Conservation (phyloP, 2,888 invertebrate genomes). For the Pilophorus perplexus region DNA sequence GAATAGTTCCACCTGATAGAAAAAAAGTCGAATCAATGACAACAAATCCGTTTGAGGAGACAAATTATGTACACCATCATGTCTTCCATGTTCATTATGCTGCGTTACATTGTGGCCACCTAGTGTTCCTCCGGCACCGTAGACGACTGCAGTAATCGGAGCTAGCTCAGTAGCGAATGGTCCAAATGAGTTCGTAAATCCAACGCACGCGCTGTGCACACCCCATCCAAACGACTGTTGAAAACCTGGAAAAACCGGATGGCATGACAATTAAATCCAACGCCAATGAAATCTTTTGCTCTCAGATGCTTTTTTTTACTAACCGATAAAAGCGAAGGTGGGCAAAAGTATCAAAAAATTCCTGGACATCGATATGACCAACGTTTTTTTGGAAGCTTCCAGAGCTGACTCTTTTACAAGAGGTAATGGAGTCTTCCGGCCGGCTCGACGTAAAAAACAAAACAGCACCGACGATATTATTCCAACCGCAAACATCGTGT, state of each 20-base stretch:
- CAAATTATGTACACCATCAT: no score
- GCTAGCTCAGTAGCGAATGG: slow-evolving; percentile 78
- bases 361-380: slow-evolving; percentile 70
- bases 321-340: slow-evolving; percentile 85
- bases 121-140: slow-evolving; percentile 88
- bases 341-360: slow-evolving; percentile 80
- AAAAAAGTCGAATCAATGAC: no score
- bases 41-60: no score
- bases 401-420: slow-evolving; percentile 5
- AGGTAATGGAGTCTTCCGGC: slow-evolving; percentile 57
- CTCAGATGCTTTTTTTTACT: no score
- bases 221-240: slow-evolving; percentile 94
- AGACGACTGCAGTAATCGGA: slow-evolving; percentile 90
- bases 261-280: no score
- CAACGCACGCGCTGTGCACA: slow-evolving; percentile 89
- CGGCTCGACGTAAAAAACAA: slow-evolving; percentile 60
- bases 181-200: slow-evolving; percentile 77
- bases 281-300: no score
- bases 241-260: slow-evolving; percentile 64
- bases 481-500: slow-evolving; percentile 38
- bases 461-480: slow-evolving; percentile 56
- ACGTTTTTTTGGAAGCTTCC: slow-evolving; percentile 70
- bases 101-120: no score
- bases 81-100: no score
- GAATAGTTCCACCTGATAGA: slow-evolving; percentile 7